These are phyloP conservation scores for Deroptyus accipitrinus DNA, from an alignment of 2,113 vertebrate genomes.

Conservation along the genomic window DNA sequence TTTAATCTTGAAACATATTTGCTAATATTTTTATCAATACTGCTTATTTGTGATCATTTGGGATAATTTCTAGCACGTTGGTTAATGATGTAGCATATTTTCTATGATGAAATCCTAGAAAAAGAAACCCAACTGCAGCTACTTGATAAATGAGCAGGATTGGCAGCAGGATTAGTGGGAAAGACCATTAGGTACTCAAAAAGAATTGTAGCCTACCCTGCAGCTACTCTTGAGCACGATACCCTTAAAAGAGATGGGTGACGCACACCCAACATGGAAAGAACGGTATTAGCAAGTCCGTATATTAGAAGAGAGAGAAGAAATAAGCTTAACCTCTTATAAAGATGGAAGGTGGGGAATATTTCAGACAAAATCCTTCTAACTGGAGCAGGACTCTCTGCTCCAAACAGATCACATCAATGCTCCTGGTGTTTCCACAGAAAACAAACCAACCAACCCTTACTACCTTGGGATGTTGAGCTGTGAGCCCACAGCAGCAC, in stretches of 20 bases:
- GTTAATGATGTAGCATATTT: background rate
- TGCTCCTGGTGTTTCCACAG: rapidly evolving
- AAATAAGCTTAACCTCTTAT: background rate
- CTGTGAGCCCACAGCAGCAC: background rate
- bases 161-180: background rate
- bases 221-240: background rate
- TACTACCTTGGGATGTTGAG: background rate
- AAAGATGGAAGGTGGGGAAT: background rate
- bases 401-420: background rate
- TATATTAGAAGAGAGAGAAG: background rate
- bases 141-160: background rate
- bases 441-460: background rate
- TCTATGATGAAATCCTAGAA: background rate
- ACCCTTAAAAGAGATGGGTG: background rate
- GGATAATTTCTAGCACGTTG: background rate
- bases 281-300: background rate
- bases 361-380: background rate
- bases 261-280: background rate
- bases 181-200: background rate
- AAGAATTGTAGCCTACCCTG: background rate
- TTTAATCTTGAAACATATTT: background rate
- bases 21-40: background rate
- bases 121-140: background rate
- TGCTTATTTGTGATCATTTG: background rate
- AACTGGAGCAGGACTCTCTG: background rate